A percentile compares a stretch with the other conserved stretches of the same genome.
Evolutionary conservation across 1,140 invertebrate genomes (phyloP).

Genomic region (Lanistes nyassanus): DNA sequence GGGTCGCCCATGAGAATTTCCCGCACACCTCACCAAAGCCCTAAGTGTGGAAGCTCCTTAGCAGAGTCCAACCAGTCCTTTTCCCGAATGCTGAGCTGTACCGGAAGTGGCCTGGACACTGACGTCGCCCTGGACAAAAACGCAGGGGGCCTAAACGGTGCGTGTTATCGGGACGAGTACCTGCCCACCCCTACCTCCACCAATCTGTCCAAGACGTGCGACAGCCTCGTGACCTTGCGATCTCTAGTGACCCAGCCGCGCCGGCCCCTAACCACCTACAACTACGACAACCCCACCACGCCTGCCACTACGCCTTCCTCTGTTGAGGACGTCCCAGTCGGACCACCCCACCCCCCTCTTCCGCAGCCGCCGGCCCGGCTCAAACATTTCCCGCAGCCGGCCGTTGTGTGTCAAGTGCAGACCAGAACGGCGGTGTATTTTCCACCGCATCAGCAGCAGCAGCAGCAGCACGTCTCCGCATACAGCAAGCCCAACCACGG

Average conservation of each 20-base stretch:
- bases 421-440: neutral
- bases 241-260: conserved; percentile 34
- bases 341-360: neutral
- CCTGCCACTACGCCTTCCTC: neutral
- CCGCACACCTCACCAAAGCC: neutral
- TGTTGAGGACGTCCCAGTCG: neutral
- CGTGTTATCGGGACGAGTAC: neutral
- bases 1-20: neutral
- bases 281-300: conserved; percentile 4
- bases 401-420: conserved; percentile 4
- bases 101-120: neutral
- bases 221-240: conserved; percentile 31
- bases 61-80: neutral
- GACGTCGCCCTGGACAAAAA: neutral
- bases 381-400: neutral
- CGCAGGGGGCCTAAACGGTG: neutral
- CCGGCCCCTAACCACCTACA: neutral
- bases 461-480: neutral
- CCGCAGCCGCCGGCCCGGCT: neutral
- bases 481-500: neutral
- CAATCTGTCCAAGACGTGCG: conserved; percentile 20
- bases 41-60: neutral
- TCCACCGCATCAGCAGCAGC: neutral
- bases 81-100: neutral
- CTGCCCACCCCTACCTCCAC: conserved; percentile 27